Evolutionary conservation across 1,140 invertebrate genomes (phyloP), one percentile per base, ranked within the genome.

Genomic region (Linepithema humile): DNA sequence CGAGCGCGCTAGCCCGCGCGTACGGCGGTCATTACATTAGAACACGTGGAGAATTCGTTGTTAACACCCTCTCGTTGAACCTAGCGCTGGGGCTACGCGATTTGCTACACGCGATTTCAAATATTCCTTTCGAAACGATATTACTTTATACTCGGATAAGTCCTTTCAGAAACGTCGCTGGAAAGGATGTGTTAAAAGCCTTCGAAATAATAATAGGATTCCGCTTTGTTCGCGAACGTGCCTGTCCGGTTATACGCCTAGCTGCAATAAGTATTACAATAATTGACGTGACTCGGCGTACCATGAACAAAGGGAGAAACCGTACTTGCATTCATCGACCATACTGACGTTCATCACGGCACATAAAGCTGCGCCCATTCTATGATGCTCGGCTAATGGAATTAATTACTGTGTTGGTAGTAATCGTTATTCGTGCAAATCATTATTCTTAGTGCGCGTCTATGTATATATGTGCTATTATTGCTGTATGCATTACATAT

Each of bases 11-110:
- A 23, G 38, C 29, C 26, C 60, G 60, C 40, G 65, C 40, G 29
- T 72, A 48, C 38, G 20, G 53, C 40, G 59, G 26, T 70, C 82
- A 87, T 88, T 88, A 80, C 82, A 73, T 88, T 80, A 74, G 50
- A 87, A 84, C 62, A 67, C 53, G 53, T 29, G 59, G 32, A 48
- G 83, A 86, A 84, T 84, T 87, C 32, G 45, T 38, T 12, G 57
- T 20, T 40, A 73, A 53, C 50, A 45, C 38, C 20, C 55, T 35
- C 48, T 60, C 20, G 20, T 10, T 45, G n/a, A 32, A 82, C 53
- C 35, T 9, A 7, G 35, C 6, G 29, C 15, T 48, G 60, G 4
- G 23, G 48, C 29, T 80, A 43, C 35, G 75, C 75, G 20, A 48
- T 50, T 10, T 82, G 48, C 43, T n/a, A n/a, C 64, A 82, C 29